Base-by-base conservation (phyloP, 2,888 invertebrate species). In the Phymatocera aterrima region DNA sequence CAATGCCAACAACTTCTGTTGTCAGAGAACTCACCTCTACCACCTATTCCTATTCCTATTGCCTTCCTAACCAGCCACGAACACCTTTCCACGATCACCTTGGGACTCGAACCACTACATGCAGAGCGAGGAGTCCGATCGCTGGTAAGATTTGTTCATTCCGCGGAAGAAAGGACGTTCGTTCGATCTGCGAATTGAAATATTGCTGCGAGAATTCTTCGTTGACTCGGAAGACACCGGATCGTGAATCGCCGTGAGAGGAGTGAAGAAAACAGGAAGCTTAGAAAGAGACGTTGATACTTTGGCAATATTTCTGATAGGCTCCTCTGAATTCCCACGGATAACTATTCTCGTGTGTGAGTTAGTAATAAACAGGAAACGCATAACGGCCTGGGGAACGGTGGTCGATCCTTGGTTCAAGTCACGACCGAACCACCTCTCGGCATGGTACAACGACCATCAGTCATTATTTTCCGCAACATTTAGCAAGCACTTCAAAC, bases 381-480 rank as follows among this genome's bases (percentile, higher is more conserved):
- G 80, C 78, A 78, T 24, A 80, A 78, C 80, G 79, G 79, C 80
- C 78, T 15, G 57, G 72, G 77, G 80, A 78, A 77, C 82, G 79
- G 80, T 80, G 74, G 74, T 75, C 54, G 74, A 75, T 75, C 57
- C 57, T 75, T 12, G 74, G 74, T 75, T 54, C 57, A 57, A 72
- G 83, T 77, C 81, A 83, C 81, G 79, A 75, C 81, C 79, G 79
- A 43, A 74, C 61, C 79, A 74, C 60, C 80, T 21, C 78, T 77
- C 81, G 81, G 57, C 72, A 78, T 77, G 82, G 79, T 82, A 84
- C 83, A 83, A 84, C 86, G 84, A 85, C 87, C 87, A 89, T 89
- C 89, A 88, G 88, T 89, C 88, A 89, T 89, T 89, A 89, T 89
- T 89, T 89, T 89, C 89, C 89, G 85, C 88, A 89, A 89, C 89